phyloP scores from a whole-genome alignment of 37 sponge, comb jelly and placozoan genomes.

The Aplysina aerophoba region DNA sequence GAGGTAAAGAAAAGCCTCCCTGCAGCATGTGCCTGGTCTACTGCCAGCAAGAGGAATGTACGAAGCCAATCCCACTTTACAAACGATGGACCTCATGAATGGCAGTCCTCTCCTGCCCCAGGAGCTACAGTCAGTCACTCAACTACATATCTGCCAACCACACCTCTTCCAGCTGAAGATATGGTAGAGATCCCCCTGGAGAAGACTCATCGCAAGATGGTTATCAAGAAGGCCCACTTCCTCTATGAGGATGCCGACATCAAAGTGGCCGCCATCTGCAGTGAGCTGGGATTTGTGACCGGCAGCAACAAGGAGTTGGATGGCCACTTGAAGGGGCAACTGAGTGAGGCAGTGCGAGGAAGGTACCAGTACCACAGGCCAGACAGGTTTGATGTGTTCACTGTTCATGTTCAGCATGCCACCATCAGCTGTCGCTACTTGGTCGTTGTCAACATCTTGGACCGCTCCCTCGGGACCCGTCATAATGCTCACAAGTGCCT shows the following conservation, averaged over 20 bases:
- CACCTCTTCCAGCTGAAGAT: background rate
- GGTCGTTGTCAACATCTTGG: conserved; percentile 22
- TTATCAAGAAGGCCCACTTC: conserved; percentile 8
- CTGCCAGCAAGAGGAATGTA: no score
- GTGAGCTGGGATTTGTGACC: background rate
- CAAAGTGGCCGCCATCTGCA: conserved; percentile 16
- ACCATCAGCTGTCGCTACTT: conserved; percentile 15
- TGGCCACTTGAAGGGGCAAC: background rate
- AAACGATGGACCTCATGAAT: no score
- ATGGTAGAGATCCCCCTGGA: background rate
- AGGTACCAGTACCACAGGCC: conserved; percentile 9
- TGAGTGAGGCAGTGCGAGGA: background rate
- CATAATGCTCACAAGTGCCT: background rate
- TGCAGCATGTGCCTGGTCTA: no score
- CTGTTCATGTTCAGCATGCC: conserved; percentile 10
- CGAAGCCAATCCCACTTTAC: no score
- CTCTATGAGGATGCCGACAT: conserved; percentile 30
- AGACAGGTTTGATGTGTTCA: conserved; percentile 18
- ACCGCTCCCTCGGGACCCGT: conserved; percentile 12
- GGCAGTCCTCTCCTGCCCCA: background rate
- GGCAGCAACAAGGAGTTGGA: background rate
- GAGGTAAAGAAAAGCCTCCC: background rate
- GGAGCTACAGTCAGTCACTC: no score
- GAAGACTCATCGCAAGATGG: conserved; percentile 11
- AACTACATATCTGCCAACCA: no score